Evolutionary conservation across 64 coral and sea anemone genomes (phyloP), one percentile per base, ranked within the genome.

Genomic region (Montipora foliosa): DNA sequence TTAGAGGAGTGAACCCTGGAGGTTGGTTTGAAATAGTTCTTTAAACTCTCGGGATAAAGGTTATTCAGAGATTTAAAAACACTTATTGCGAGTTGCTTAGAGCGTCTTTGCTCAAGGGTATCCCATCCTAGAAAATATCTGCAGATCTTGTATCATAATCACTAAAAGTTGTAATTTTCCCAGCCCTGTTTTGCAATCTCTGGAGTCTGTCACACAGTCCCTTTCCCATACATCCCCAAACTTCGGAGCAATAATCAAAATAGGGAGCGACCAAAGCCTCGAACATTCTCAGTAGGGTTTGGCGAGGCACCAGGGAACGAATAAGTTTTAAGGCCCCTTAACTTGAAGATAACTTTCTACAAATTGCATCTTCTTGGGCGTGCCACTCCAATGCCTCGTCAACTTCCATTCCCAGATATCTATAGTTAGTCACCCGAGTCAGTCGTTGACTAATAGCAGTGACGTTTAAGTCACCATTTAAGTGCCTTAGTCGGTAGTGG

Each of bases 101-200:
- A 62, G 37, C 53, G 47, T 78, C 69, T 89, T 75, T 74, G 46
- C 29, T 74, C 68, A 11, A 89, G 69, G 49, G 29, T 89, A 8
- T 75, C 25, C 88, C 55, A 79, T 77, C 55, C 74, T 78, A 89
- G 59, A 90, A 58, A 67, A 90, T 61, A 67, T 69, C 76, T n/a
- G 3, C 77, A 66, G 75, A 78, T 78, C 88, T 89, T 49, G 48
- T 77, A 64, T 78, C 21, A 82, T 82, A 82, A 82, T 61, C 79
- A 25, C 59, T 52, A 44, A 82, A 82, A 12, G 19, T 82, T 82
- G 20, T 82, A 29, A 82, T 57, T 88, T 70, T 74, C 49, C 14
- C 87, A 52, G 74, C 87, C 55, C 87, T 71, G 53, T 89, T 89
- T 89, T 89, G 87, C 72, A 89, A 52, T 52, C 37, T 89, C 37